Conservation (phyloP, 2,888 invertebrate genomes). For the Platypus cylindrus region DNA sequence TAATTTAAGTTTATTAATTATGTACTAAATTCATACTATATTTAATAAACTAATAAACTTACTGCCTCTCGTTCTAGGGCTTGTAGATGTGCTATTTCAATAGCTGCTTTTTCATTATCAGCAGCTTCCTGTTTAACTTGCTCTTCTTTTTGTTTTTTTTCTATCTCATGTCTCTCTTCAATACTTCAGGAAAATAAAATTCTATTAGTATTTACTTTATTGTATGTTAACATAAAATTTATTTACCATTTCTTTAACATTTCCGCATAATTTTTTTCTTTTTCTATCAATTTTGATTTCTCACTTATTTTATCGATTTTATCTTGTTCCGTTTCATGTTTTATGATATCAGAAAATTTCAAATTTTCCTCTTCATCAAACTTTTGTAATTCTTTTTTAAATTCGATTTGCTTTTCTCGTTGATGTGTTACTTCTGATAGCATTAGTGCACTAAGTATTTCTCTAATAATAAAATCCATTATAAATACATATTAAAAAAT, state of each 20-base stretch:
- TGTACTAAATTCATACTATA: constrained; percentile 2
- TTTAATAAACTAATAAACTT: constrained; percentile 3
- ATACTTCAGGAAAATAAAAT: constrained; percentile 12
- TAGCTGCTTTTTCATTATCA: constrained; percentile 26
- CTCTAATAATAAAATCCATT: constrained; percentile 10
- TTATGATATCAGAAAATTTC: constrained; percentile 22
- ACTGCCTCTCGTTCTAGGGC: constrained; percentile 28
- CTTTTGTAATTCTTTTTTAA: constrained; percentile 25
- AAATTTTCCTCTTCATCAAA: constrained; percentile 24
- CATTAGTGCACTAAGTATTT: constrained; percentile 27
- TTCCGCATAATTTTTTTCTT: constrained; percentile 18
- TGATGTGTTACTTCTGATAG: constrained; percentile 27
- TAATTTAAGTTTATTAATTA: not conserved
- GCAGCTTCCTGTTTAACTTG: constrained; percentile 27
- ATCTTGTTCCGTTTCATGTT: constrained; percentile 22
- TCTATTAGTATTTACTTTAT: not conserved
- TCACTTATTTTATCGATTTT: constrained; percentile 22
- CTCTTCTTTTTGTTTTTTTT: constrained; percentile 11
- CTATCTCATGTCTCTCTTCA: constrained; percentile 9
- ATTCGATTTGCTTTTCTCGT: constrained; percentile 28
- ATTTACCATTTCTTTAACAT: constrained; percentile 21
- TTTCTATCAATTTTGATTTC: constrained; percentile 17
- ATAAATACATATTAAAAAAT: constrained; percentile 3
- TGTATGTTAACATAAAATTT: constrained; percentile 2
- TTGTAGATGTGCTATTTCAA: constrained; percentile 31